Conservation (phyloP, 1,140 invertebrate species). For the Solenopsis fugax region DNA sequence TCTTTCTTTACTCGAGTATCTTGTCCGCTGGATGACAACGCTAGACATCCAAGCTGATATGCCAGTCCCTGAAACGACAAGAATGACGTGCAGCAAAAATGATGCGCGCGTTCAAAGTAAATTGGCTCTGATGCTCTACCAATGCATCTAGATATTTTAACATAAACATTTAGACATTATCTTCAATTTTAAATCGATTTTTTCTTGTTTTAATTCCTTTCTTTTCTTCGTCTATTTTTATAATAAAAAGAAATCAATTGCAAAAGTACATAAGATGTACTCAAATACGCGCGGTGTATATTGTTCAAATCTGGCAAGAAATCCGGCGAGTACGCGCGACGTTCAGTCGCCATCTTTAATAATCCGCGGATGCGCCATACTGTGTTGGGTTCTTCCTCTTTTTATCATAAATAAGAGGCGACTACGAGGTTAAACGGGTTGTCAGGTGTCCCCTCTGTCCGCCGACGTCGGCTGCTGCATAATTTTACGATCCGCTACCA, state of each 20-base stretch:
- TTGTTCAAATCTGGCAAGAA: slow-evolving; percentile 62
- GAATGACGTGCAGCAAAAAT: slow-evolving; percentile 57
- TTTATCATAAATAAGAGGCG: slow-evolving; percentile 82
- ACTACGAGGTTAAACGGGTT: slow-evolving; percentile 84
- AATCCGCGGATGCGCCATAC: slow-evolving; percentile 81
- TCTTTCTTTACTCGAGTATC: slow-evolving; percentile 71
- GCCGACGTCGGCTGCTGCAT: slow-evolving; percentile 78
- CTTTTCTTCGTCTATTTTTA: neutral
- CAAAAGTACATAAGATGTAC: slow-evolving; percentile 67
- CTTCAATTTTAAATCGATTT: slow-evolving; percentile 3
- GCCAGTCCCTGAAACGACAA: slow-evolving; percentile 53
- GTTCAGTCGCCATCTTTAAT: slow-evolving; percentile 83
- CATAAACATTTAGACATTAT: neutral
- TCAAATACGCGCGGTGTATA: slow-evolving; percentile 82
- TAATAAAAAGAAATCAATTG: slow-evolving; percentile 10
- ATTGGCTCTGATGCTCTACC: neutral
- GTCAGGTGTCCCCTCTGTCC: slow-evolving; percentile 81
- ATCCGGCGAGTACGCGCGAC: slow-evolving; percentile 67
- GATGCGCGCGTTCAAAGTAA: slow-evolving; percentile 49
- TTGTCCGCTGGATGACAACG: slow-evolving; percentile 70
- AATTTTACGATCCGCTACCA: slow-evolving; percentile 81
- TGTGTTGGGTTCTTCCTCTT: slow-evolving; percentile 79
- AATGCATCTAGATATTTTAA: neutral
- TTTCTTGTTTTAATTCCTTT: neutral
- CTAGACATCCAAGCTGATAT: slow-evolving; percentile 70